Conservation (phyloP, 2,113 vertebrate species). For the Bos taurus region DNA sequence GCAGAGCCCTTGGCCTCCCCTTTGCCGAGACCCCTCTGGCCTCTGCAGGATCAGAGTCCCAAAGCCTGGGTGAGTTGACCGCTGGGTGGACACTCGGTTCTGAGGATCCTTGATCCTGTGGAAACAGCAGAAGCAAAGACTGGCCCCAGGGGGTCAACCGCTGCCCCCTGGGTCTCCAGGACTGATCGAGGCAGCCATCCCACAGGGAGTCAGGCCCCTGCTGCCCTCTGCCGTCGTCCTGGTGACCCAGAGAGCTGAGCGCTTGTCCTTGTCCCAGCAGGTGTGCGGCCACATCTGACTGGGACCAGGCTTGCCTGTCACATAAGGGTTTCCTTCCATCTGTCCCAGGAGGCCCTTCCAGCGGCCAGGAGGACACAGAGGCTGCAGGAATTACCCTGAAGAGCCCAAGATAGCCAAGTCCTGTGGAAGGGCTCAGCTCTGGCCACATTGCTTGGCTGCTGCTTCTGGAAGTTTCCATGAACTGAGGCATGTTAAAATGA, state of each 20-base stretch:
- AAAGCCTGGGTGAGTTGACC: neutral
- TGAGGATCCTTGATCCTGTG: neutral
- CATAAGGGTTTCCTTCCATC: neutral
- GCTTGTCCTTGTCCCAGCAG: neutral
- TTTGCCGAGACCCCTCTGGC: neutral
- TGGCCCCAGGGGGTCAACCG: neutral
- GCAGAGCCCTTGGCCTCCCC: neutral
- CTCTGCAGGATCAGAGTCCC: neutral
- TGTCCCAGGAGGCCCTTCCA: accelerated
- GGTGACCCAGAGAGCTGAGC: neutral
- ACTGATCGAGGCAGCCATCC: neutral
- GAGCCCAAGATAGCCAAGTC: neutral
- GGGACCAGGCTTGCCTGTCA: neutral
- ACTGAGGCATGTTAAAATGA: neutral
- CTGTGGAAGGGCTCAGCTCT: neutral
- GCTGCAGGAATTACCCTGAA: neutral
- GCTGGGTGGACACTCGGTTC: neutral
- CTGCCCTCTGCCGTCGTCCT: neutral
- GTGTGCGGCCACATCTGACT: accelerated
- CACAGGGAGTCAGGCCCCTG: no score
- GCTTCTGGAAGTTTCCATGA: neutral
- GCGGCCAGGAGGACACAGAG: accelerated
- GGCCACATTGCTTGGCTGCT: neutral
- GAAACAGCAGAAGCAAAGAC: neutral
- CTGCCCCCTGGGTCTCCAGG: neutral